Percentiles rank a stretch among this genome's conserved stretches.
phyloP scores from a whole-genome alignment of 1,140 invertebrate genomes.

The Meteorus sp. region DNA sequence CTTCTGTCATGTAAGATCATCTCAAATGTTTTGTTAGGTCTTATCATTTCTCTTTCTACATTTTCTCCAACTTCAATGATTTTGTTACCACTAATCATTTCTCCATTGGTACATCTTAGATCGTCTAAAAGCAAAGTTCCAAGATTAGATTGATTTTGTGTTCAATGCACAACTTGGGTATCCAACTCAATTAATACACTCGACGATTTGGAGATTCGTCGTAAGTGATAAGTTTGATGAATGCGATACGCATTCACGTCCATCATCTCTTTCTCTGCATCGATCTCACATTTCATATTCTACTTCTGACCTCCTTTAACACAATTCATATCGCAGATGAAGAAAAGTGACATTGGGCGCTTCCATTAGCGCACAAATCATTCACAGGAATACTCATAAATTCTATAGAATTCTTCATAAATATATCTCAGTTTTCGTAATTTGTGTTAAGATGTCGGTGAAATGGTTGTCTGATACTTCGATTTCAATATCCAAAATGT shows the following conservation, averaged over 20 bases:
- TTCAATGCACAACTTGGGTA: background rate
- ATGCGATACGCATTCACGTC: background rate
- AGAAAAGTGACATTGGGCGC: too few relatives aligned
- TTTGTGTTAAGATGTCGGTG: conserved; percentile 6
- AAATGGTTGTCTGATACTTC: conserved; percentile 25
- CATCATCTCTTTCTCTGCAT: too few relatives aligned
- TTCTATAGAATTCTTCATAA: background rate
- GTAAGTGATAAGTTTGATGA: background rate
- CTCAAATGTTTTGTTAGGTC: too few relatives aligned
- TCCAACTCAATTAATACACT: background rate
- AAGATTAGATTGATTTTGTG: background rate
- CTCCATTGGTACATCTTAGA: background rate
- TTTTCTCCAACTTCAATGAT: too few relatives aligned
- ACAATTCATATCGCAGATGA: too few relatives aligned
- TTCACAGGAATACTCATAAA: too few relatives aligned
- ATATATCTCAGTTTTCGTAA: background rate
- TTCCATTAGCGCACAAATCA: too few relatives aligned
- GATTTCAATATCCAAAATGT: conserved; percentile 34
- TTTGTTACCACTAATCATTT: background rate
- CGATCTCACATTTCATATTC: too few relatives aligned
- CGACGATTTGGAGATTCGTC: background rate
- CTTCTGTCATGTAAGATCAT: too few relatives aligned
- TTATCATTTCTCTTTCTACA: too few relatives aligned
- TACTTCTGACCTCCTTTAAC: too few relatives aligned
- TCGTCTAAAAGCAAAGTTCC: conserved; percentile 5